Base-by-base conservation (phyloP, 2,113 vertebrate species). In the Sclerurus mexicanus region DNA sequence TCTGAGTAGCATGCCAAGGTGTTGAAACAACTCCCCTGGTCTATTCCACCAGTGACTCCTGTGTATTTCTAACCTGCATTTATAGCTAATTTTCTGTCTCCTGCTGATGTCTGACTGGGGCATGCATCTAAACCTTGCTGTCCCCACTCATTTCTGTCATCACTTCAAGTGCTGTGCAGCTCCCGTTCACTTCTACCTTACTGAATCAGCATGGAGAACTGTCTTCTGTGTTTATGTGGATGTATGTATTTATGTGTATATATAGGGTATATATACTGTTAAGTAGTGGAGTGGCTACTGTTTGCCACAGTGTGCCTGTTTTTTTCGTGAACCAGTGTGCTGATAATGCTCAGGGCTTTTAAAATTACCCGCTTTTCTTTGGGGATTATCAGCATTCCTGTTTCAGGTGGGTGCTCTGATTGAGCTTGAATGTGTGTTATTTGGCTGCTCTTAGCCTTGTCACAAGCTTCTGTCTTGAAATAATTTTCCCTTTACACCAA, bases 51-150 rank as follows among this genome's bases (percentile, higher is more conserved):
- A 85, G 55, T 53, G 58, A 42, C 42, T 89, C 50, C 53, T 0
- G 10, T 80, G 47, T 93, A 49, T 77, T 91, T 91, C 82, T 93
- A 92, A 86, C 47, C 63, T 84, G 4, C 83, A 76, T 95, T 95
- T 77, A 30, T 62, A 80, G 67, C 62, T 55, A 39, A 55, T 91
- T 94, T 91, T 91, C 75, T 92, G 59, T 35, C 24, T 77, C 37
- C 55, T 88, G 7, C 39, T 0, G 0, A 14, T 71, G 35, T 39
- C 50, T 86, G 75, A 76, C 60, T n/a, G 85, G 46, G 55, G 47
- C 64, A 15, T 35, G 59, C 31, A 62, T 73, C 58, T 62, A 75
- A 94, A 52, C 46, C 25, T 52, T 59, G 55, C 64, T 84, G 67
- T 55, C 71, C 94, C 62, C 50, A 21, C 83, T 91, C 0, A 3